Evolutionary conservation across 2,888 invertebrate genomes (phyloP), one percentile per base, ranked within the genome.

Genomic region (Papilio demoleus): DNA sequence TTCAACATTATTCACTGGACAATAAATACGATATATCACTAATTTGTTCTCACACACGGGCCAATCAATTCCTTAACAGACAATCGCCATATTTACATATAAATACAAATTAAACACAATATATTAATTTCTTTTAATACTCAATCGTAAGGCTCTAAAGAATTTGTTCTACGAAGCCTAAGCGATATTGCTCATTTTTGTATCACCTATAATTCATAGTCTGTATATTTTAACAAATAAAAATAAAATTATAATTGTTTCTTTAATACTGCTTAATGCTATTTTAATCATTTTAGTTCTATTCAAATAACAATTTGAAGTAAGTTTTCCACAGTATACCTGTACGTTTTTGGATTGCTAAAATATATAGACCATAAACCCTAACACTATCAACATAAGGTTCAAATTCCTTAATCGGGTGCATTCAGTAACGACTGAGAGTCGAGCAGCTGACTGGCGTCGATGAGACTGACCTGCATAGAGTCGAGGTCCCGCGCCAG

Each of bases 371-470:
- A 59, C 12, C 14, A 56, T 38, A 42, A 17, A 67, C 60, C 40
- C 34, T 67, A 60, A 38, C 8, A 0, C 5, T 67, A 19, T 17
- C 4, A 36, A 0, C 12, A 53, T 27, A 50, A 60, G 60, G 38
- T 67, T 9, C 24, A 11, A 40, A 60, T 12, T 24, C 8, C 9
- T 38, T 93, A 95, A 80, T 96, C 95, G 12, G 95, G 94, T 58
- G 94, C 95, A 76, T 95, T 96, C 59, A 95, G 88, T 65, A 96
- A 87, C 22, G 95, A 95, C 80, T 95, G 95, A 4, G 96, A 94
- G 83, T 96, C 96, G 69, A 95, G 85, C 64, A 95, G 90, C 74
- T 93, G 94, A 66, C 94, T 94, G 38, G 94, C 93, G 77, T 94
- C 94, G 56, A 95, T 90, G 72, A 95, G 92, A 70, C 94, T 94